Conservation (phyloP, 2,113 vertebrate species). For the Halcyon malimbica region DNA sequence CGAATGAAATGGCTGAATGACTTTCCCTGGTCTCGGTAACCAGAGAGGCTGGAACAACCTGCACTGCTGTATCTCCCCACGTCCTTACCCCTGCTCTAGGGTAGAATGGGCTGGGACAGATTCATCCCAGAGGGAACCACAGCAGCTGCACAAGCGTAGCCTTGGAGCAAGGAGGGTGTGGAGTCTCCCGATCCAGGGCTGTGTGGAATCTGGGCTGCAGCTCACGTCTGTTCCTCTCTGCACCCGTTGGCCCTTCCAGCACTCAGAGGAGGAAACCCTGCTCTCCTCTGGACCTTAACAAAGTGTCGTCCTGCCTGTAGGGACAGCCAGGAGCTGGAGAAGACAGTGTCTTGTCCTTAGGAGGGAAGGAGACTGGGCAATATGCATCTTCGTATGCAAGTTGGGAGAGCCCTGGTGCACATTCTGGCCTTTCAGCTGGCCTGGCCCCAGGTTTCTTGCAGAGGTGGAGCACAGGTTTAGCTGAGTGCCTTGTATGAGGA, state of each 20-base stretch:
- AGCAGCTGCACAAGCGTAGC: not conserved
- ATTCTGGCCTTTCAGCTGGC: not conserved
- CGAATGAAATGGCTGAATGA: not conserved
- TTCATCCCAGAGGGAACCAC: not conserved
- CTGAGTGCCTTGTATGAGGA: not conserved
- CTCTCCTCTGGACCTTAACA: not conserved
- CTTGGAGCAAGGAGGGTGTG: not conserved
- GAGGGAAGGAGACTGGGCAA: not conserved
- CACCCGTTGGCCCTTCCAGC: not conserved
- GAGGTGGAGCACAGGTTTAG: not conserved
- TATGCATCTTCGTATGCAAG: not conserved
- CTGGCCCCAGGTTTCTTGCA: not conserved
- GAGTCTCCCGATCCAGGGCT: not conserved
- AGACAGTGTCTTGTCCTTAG: not conserved
- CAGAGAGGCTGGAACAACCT: conserved; percentile 10
- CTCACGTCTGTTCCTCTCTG: not conserved
- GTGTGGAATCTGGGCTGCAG: not conserved
- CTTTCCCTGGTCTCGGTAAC: not conserved
- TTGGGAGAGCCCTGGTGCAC: not conserved
- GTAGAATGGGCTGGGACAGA: not conserved
- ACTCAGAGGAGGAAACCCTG: not conserved
- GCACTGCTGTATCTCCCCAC: not conserved
- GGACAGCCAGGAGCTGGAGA: not conserved
- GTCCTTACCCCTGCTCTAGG: not conserved
- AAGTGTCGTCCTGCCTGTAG: rapidly evolving